Evolutionary conservation across 2,888 invertebrate species (phyloP), one percentile per base, ranked within the genome.

Genomic region (Steinernema hermaphroditum): DNA sequence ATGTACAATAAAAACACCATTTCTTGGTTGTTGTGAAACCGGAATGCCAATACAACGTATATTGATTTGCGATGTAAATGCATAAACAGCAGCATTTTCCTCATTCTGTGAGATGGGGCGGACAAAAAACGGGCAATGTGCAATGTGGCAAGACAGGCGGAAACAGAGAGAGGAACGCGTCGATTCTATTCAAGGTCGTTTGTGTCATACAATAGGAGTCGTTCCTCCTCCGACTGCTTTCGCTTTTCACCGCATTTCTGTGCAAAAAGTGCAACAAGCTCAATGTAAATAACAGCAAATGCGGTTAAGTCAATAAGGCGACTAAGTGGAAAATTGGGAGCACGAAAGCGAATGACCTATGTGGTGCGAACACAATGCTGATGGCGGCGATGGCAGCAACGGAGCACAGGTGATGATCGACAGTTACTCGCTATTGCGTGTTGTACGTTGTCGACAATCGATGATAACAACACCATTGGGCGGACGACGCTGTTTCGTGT

Each of bases 401-500:
- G 50, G 22, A 19, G 22, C 19, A 2, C 22, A 50, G 50, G 22
- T 50, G 19, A 12, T 24, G 22, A 24, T 2, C 22, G 50, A 50
- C 50, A 50, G 50, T 50, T 22, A 50, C 50, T 12, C 50, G 19
- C 50, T 50, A 50, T 50, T 50, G 50, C 50, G 50, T 50, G 50
- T 50, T 50, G 19, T 19, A 24, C 22, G 12, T 12, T 22, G 19
- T n/a, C 22, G 2, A 12, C 19, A 16, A 22, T 22, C 19, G 50
- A 50, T 50, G 19, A 22, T 24, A 22, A 22, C 46, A 46, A 46
- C 46, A 46, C 46, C n/a, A n/a, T n/a, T 4, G 22, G 50, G 12
- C 24, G 50, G 46, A 46, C 19, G 19, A 12, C 19, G 50, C 24
- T 4, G 4, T 4, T 37, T 37, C 50, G 24, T 22, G n/a, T 2